Base-by-base conservation (phyloP, 2,797 vertebrate species). In the Coregonus ussuriensis region DNA sequence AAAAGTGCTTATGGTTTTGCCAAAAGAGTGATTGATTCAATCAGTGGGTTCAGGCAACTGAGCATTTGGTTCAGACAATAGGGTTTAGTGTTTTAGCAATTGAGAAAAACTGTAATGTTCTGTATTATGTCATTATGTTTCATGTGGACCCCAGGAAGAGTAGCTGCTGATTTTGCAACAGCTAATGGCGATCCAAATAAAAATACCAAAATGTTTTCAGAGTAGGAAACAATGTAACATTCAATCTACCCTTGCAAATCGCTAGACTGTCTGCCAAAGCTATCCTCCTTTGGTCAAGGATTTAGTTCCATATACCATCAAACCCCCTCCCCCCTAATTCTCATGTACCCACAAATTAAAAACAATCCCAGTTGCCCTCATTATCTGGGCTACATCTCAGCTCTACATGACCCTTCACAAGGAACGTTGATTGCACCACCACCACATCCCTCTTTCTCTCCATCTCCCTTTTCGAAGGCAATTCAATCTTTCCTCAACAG, bases 311-410 rank as follows among this genome's bases (percentile, higher is more conserved):
- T 35, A 37, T 33, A 18, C 33, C 31, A 15, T 31, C 31, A 1
- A 29, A 25, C 6, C 21, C 73, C 68, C 65, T 75, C 70, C 81
- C 78, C n/a, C 2, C 29, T 75, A 56, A 81, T 87, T 84, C 78
- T 67, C 33, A 62, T 74, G 54, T 62, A 35, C 72, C n/a, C 74
- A 59, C 31, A 70, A 68, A 78, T 79, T 63, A 75, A 81, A 83
- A 85, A 85, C 82, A 81, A 74, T 77, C 65, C 59, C 18, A 75
- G 73, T 76, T 3, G 59, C 21, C 59, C 25, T 77, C 21, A 65
- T 80, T 75, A 77, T 74, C 74, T 79, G 31, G 51, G 31, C 74
- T 75, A 75, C 79, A 77, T 77, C 79, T 77, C 68, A 16, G 62
- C 62, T 68, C 35, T 14, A 6, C 4, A 7, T 37, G 59, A 51